Conservation (phyloP, 2,113 vertebrate species). For the Passer domesticus region DNA sequence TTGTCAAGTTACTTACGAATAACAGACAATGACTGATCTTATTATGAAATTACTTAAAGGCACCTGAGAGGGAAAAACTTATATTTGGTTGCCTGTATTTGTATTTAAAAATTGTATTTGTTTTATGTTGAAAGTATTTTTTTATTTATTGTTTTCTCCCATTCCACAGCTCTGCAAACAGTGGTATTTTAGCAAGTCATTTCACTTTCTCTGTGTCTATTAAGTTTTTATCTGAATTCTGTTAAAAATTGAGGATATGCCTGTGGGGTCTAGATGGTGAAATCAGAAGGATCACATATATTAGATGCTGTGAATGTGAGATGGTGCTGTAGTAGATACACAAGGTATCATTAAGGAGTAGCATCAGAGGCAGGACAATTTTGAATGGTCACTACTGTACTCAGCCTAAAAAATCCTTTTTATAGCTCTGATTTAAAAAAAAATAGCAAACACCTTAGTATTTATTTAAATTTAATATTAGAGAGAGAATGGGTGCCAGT, state of each 20-base stretch:
- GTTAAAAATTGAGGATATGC: neutral
- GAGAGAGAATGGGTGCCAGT: neutral
- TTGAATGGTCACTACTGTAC: neutral
- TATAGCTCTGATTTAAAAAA: neutral
- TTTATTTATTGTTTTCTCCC: neutral
- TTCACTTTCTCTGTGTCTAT: neutral
- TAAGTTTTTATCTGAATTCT: neutral
- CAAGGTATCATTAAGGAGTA: neutral
- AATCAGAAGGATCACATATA: neutral
- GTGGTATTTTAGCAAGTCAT: neutral
- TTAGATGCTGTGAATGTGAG: neutral
- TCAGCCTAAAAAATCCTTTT: neutral
- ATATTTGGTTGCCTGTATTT: neutral
- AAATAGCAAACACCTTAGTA: neutral
- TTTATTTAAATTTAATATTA: neutral
- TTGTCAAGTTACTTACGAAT: neutral
- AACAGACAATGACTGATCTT: neutral
- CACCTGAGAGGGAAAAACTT: neutral
- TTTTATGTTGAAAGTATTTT: neutral
- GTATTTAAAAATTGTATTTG: neutral
- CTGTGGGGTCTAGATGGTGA: neutral
- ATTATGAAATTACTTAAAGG: neutral
- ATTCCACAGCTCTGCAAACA: neutral
- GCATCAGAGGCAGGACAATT: neutral
- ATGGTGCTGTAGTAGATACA: neutral